phyloP scores from a whole-genome alignment of 2,797 vertebrate species.

The Chaetophractus vellerosus region DNA sequence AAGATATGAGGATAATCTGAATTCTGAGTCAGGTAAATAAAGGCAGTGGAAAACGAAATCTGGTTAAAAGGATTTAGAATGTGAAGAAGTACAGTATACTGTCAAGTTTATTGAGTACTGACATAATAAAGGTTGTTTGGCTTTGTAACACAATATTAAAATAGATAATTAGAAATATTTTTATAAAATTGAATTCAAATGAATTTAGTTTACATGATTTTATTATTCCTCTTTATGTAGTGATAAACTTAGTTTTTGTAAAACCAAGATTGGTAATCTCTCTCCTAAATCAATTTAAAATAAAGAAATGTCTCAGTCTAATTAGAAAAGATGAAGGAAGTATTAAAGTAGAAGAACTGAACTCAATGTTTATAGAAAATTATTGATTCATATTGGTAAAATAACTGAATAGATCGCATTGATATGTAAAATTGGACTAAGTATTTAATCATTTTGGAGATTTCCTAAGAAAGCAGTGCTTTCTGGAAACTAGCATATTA shows the following conservation, averaged over 20 bases:
- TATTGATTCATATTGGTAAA: slow-evolving; percentile 18
- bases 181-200: slow-evolving; percentile 34
- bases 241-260: background rate
- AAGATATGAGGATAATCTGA: slow-evolving; percentile 1
- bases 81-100: background rate
- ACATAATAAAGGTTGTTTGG: background rate
- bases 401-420: background rate
- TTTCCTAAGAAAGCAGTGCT: background rate
- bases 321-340: background rate
- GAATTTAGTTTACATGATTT: slow-evolving; percentile 11
- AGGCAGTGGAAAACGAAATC: background rate
- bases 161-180: slow-evolving; percentile 39
- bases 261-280: background rate
- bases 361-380: background rate
- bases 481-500: background rate
- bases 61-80: slow-evolving; percentile 34
- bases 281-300: background rate
- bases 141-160: slow-evolving; percentile 28
- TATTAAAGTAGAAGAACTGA: background rate
- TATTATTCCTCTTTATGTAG: background rate
- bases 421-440: slow-evolving; percentile 30
- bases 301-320: background rate
- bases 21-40: slow-evolving; percentile 25
- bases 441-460: background rate
- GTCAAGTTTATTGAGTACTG: background rate